Base-by-base conservation (phyloP, 2,888 invertebrate species). In the Tachina grossa region DNA sequence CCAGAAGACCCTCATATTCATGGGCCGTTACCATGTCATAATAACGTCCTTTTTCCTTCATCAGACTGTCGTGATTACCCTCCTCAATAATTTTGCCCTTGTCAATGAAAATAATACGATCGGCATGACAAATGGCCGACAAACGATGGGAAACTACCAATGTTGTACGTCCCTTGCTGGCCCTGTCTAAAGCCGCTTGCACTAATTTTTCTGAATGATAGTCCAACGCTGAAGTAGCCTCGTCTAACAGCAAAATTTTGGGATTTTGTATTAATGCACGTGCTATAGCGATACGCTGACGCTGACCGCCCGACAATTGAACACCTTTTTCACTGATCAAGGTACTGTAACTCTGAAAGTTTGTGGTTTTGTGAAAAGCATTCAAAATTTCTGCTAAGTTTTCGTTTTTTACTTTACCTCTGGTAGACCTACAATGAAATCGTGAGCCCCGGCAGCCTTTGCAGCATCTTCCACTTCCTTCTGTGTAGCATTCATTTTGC, bases 151-250 rank as follows among this genome's bases (percentile, higher is more conserved):
- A 96, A 78, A 96, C 96, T 89, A 96, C 95, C 78, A 96, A 93
- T 82, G 96, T 96, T 85, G 96, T 96, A 68, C 96, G 93, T 3
- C 96, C 96, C 88, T 95, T 94, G 19, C 96, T 94, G 0, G 97
- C 97, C n/a, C 94, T 93, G 89, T 97, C 97, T 88, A 97, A 91
- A 0, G 97, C 97, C 55, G 95, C 95, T 91, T 97, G 97, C 2
- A 97, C 97, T 72, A 95, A 95, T 13, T 95, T 94, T 91, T 97
- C 97, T 83, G 96, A 96, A 88, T 96, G 95, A 9, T 96, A 95
- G 91, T 97, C 97, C 87, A 97, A 92, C 0, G 97, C 97, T 0
- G 97, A 97, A 0, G 97, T 97, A 0, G 97, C 97, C 91, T 97
- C 97, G 89, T 97, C 97, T 61, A 96, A 93, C 0, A 96, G 93